These are phyloP conservation scores for Coleophora deauratella DNA, from an alignment of 2,888 invertebrate genomes.

Conservation along the genomic window DNA sequence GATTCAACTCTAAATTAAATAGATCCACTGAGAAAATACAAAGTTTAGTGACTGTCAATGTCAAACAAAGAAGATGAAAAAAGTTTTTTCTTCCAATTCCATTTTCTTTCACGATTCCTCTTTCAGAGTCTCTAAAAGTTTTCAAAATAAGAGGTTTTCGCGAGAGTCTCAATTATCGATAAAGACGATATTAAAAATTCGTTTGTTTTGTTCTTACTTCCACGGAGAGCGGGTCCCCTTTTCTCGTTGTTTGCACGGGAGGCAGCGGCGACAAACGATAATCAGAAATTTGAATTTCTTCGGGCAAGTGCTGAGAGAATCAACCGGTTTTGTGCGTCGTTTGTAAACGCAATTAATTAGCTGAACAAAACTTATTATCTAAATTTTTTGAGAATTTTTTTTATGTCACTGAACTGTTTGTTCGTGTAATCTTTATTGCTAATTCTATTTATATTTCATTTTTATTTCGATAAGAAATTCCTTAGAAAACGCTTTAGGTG, in stretches of 20 bases:
- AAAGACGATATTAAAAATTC: conserved; percentile 74
- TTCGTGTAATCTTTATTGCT: conserved; percentile 33
- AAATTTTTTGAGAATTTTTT: conserved; percentile 35
- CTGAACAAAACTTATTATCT: conserved; percentile 54
- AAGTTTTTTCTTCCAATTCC: conserved; percentile 68
- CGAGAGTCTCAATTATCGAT: conserved; percentile 73
- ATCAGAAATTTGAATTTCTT: conserved; percentile 70
- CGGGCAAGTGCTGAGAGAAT: conserved; percentile 59
- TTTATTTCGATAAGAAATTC: conserved; percentile 18
- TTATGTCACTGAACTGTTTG: conserved; percentile 39
- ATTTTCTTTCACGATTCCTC: conserved; percentile 69
- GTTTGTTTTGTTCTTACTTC: conserved; percentile 72
- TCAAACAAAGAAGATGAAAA: conserved; percentile 75
- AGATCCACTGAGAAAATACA: conserved; percentile 66
- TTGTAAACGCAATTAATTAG: conserved; percentile 65
- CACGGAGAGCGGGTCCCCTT: conserved; percentile 63
- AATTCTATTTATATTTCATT: conserved; percentile 20
- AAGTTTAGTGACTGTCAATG: conserved; percentile 71
- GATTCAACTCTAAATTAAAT: conserved; percentile 68
- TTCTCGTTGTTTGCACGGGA: conserved; percentile 66
- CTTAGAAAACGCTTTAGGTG: conserved; percentile 13
- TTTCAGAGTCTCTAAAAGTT: conserved; percentile 70
- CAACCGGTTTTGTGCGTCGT: conserved; percentile 63
- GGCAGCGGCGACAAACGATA: conserved; percentile 62
- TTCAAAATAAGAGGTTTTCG: conserved; percentile 72